phyloP scores from a whole-genome alignment of 2,113 vertebrate species.

The Microcebus jonahi region DNA sequence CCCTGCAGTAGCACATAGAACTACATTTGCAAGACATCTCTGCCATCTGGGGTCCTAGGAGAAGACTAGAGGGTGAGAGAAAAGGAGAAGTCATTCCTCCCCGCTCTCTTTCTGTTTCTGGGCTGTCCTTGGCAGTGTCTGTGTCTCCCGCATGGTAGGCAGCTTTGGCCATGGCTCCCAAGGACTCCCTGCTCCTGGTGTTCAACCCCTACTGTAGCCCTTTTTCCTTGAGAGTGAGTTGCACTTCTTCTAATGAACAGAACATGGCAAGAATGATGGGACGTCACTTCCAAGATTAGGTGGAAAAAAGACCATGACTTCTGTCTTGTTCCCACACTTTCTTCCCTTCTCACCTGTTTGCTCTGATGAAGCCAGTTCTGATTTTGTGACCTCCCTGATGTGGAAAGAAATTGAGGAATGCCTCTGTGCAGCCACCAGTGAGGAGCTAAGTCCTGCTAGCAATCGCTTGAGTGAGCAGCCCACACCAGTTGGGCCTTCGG shows the following conservation, averaged over 20 bases:
- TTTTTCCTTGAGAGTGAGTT: not conserved
- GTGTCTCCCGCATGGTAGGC: not conserved
- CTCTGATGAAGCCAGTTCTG: not conserved
- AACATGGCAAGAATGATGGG: not conserved
- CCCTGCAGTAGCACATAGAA: not conserved
- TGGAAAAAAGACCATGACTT: not conserved
- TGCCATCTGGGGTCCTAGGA: fast-evolving
- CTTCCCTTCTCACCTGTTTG: not conserved
- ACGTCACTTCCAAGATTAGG: not conserved
- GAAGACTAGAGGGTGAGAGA: not conserved
- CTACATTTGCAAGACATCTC: not conserved
- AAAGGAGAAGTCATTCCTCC: too few relatives aligned
- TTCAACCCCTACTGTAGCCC: not conserved
- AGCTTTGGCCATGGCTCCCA: too few relatives aligned
- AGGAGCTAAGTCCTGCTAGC: not conserved
- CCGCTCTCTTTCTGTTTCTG: not conserved
- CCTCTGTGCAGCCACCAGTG: not conserved
- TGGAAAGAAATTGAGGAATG: not conserved
- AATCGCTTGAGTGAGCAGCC: too few relatives aligned
- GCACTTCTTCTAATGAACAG: not conserved
- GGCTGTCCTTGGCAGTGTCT: not conserved
- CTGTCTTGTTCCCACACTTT: not conserved
- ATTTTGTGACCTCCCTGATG: not conserved
- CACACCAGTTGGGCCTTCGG: fast-evolving
- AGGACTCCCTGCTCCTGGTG: not conserved